A percentile compares a stretch with the other conserved stretches of the same genome.
These are phyloP conservation scores for Aphelinus atriplicis DNA, from an alignment of 1,140 invertebrate species.

Conservation along the genomic window DNA sequence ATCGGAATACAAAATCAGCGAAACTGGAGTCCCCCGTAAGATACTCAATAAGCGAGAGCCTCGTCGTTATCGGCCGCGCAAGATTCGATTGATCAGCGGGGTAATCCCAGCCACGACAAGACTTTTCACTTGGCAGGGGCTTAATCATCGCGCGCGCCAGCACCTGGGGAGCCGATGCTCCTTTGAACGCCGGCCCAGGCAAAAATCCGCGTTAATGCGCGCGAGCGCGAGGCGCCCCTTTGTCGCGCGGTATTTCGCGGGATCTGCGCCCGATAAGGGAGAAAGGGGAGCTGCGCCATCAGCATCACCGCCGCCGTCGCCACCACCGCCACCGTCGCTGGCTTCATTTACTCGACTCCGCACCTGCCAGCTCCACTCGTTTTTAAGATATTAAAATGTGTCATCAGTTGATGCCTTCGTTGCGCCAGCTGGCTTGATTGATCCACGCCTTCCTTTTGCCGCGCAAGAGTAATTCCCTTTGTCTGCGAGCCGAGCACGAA, in stretches of 20 bases:
- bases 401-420: conserved; percentile 62
- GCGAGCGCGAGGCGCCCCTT: conserved; percentile 53
- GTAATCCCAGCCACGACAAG: conserved; percentile 61
- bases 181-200: conserved; percentile 39
- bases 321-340: too few species aligned
- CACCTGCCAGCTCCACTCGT: conserved; percentile 40
- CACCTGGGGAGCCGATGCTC: conserved; percentile 46
- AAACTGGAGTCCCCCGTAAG: too few species aligned
- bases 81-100: conserved; percentile 62
- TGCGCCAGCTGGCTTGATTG: conserved; percentile 53
- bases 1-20: neutral
- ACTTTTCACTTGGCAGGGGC: conserved; percentile 58
- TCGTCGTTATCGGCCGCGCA: conserved; percentile 17
- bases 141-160: conserved; percentile 45
- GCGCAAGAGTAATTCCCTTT: conserved; percentile 22
- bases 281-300: too few species aligned
- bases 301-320: too few species aligned
- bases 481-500: neutral
- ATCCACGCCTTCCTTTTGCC: conserved; percentile 18
- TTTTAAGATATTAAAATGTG: conserved; percentile 66
- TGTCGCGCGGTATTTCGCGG: conserved; percentile 44
- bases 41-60: too few species aligned
- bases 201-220: conserved; percentile 46
- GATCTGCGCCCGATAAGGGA: conserved; percentile 25
- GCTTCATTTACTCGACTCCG: neutral